Conservation (phyloP, 2,888 invertebrate species). For the Tetragnatha montana region DNA sequence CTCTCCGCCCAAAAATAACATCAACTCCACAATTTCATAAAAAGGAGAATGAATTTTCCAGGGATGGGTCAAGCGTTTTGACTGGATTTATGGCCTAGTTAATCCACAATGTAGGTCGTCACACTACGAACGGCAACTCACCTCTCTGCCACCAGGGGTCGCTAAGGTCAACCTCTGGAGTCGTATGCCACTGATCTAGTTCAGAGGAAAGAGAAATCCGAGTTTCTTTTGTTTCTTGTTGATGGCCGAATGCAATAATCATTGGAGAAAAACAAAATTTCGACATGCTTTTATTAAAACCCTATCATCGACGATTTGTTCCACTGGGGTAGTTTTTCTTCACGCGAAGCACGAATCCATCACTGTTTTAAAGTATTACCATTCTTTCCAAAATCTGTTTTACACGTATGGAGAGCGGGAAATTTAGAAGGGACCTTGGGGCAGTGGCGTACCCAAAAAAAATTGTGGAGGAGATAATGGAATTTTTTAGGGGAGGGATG, state of each 20-base stretch:
- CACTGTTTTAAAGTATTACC: no score
- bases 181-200: slow-evolving; percentile 70
- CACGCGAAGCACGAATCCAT: no score
- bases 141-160: slow-evolving; percentile 56
- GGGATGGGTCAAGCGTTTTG: slow-evolving; percentile 66
- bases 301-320: slow-evolving; percentile 6
- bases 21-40: slow-evolving; percentile 44
- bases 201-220: slow-evolving; percentile 47
- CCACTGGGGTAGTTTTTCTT: no score
- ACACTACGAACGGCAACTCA: slow-evolving; percentile 60
- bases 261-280: slow-evolving; percentile 43
- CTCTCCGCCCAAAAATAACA: slow-evolving; percentile 53
- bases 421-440: no score
- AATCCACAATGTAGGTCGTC: slow-evolving; percentile 61
- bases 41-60: slow-evolving; percentile 39
- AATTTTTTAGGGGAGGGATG: no score
- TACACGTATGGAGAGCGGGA: no score
- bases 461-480: no score
- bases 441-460: no score
- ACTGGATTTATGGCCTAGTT: slow-evolving; percentile 65
- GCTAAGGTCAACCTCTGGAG: slow-evolving; percentile 60
- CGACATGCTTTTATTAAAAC: slow-evolving; percentile 34
- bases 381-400: no score
- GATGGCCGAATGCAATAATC: slow-evolving; percentile 40
- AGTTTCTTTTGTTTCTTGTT: slow-evolving; percentile 22